Base-by-base conservation (phyloP, 1,140 invertebrate species). In the Drosophila mojavensis region DNA sequence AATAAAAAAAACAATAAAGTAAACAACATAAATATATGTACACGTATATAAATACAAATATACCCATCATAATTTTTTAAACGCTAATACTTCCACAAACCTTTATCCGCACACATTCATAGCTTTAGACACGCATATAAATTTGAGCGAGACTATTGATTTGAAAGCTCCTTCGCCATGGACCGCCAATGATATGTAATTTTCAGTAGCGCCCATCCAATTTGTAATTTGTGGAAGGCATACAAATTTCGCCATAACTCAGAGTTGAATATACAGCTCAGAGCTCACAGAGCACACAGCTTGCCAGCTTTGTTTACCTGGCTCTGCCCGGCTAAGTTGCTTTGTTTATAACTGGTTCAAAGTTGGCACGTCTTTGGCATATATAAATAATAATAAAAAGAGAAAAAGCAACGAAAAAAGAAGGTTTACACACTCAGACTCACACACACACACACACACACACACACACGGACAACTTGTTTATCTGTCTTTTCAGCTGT, bases 311-410 rank as follows among this genome's bases (percentile, higher is more conserved):
- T 80, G 81, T 80, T 73, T 83, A 66, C 63, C 61, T 79, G 77
- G 43, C 58, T 61, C 65, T 13, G 70, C 48, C 17, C 53, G 51
- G 66, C 48, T 59, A 61, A 69, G 56, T 64, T 75, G 83, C 75
- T 89, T 86, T 81, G 82, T 89, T 88, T 82, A 82, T 77, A 86
- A 86, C 83, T 86, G 79, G 84, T 88, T 83, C 84, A 86, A 89
- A 88, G 78, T 79, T 83, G 77, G 83, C 83, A 86, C 83, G 83
- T 83, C 83, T 86, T 60, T 79, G 80, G 77, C 80, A 68, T 73
- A 83, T 68, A 84, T 82, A 82, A 81, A 80, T 36, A 68, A 67
- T 67, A 43, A 51, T 56, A 68, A 73, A 39, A 48, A 68, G 20
- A 3, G 20, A 24, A 24, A 66, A 48, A 30, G 4, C 63, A 48